Conservation (phyloP, 2,113 vertebrate genomes). For the Xiphophorus maculatus region DNA sequence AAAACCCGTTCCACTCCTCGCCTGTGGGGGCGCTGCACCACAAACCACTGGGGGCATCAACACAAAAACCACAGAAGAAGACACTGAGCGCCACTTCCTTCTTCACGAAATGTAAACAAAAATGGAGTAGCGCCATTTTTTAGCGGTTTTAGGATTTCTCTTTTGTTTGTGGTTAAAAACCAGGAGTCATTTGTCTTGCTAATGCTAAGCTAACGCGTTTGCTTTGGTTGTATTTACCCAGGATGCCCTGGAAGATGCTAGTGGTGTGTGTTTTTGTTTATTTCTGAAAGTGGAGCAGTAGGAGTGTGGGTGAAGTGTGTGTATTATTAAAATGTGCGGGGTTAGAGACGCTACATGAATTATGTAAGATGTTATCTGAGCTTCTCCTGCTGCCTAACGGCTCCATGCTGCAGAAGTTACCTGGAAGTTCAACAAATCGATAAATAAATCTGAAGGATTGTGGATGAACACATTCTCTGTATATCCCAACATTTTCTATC, state of each 20-base stretch:
- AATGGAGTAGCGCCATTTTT: no score
- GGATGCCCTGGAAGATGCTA: background rate
- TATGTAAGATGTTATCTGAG: constrained; percentile 60
- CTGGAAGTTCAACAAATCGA: constrained; percentile 3
- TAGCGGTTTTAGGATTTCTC: no score
- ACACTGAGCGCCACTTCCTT: no score
- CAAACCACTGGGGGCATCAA: no score
- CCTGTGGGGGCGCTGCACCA: no score
- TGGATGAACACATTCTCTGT: background rate
- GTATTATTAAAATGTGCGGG: constrained; percentile 11
- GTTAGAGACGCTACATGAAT: constrained; percentile 61
- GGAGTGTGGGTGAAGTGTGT: constrained; percentile 23
- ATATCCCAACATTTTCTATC: background rate
- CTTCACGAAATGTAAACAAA: no score
- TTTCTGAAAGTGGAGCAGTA: constrained; percentile 9
- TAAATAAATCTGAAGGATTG: background rate
- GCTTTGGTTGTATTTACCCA: no score
- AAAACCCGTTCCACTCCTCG: no score
- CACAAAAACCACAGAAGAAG: no score
- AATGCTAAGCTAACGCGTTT: no score
- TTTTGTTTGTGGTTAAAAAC: no score
- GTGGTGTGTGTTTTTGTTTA: background rate
- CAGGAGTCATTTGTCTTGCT: no score
- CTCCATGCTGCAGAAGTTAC: constrained; percentile 10
- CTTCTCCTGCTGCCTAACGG: constrained; percentile 23